Base-by-base conservation (phyloP, 2,797 vertebrate species). In the Macropodus opercularis region DNA sequence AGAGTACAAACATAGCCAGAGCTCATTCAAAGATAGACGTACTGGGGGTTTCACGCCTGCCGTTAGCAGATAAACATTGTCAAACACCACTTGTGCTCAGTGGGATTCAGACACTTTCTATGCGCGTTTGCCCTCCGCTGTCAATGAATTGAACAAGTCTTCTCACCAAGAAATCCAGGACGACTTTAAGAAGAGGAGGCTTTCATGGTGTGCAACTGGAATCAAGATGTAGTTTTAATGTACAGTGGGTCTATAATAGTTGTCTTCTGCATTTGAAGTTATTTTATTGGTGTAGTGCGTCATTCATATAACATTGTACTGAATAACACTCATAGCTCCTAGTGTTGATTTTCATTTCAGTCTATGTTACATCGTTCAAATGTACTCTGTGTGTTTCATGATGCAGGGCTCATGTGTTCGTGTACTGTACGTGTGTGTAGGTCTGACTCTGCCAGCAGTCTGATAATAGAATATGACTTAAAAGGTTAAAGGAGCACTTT, bases 401-500 rank as follows among this genome's bases (percentile, higher is more conserved):
- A 47, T 62, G 47, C 49, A 43, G 22, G 46, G 24, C 2, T 19
- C 43, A 29, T 31, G 24, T 23, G 29, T 40, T 29, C 40, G 24
- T 23, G 29, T 40, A 29, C 40, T n/a, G 3, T 22, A 38, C 23
- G 15, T 46, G 23, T 18, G 35, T 42, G 14, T 15, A 19, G 26
- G 29, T 55, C 22, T 22, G 41, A 38, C 51, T 82, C 53, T 62
- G 49, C 53, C 41, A 55, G 68, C 35, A 51, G 43, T 63, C 62
- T 80, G 75, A 83, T 84, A 87, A 88, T 85, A 77, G 61, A 84
- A 72, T 63, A 61, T 76, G 85, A 86, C 84, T 86, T 67, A 53
- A 84, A 85, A 87, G 84, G 85, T 85, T 79, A 85, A 88, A 79
- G 54, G 83, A 80, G 52, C 74, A 13, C 41, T 72, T 71, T 63